Percentiles rank a stretch among this genome's conserved stretches.
Evolutionary conservation across 2,888 invertebrate species (phyloP).

Genomic region (Lordiphosa andalusiaca): DNA sequence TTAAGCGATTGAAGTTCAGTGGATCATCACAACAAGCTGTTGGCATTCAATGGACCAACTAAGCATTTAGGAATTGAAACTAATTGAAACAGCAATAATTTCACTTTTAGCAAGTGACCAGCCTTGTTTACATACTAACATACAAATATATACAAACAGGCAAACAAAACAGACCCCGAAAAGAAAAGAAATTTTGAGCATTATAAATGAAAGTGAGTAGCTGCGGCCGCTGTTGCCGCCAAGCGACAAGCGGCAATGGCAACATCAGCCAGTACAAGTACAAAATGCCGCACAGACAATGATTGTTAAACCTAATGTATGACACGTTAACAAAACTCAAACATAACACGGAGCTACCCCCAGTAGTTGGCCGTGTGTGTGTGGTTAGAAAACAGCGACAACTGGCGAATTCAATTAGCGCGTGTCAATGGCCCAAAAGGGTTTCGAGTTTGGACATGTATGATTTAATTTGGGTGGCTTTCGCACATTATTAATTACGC

Average conservation of each 20-base stretch:
- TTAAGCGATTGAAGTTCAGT: too few species aligned
- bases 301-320: conserved; percentile 65
- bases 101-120: conserved; percentile 67
- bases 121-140: conserved; percentile 32
- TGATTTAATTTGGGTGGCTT: conserved; percentile 60
- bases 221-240: conserved; percentile 10
- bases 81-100: conserved; percentile 58
- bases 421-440: conserved; percentile 56
- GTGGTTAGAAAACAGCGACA: conserved; percentile 35
- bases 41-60: too few species aligned
- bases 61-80: conserved; percentile 10
- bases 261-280: conserved; percentile 45
- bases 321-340: conserved; percentile 63
- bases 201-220: conserved; percentile 70
- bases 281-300: conserved; percentile 51
- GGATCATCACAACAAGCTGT: too few species aligned
- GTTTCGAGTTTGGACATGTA: conserved; percentile 13
- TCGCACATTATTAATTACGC: conserved; percentile 60
- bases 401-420: conserved; percentile 46
- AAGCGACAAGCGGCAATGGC: conserved; percentile 11
- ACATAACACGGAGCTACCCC: conserved; percentile 36
- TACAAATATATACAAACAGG: conserved; percentile 26
- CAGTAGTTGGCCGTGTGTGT: too few species aligned
- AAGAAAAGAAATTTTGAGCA: conserved; percentile 62
- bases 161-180: conserved; percentile 38